Evolutionary conservation across 2,113 vertebrate genomes (phyloP), one percentile per base, ranked within the genome.

Genomic region (Macquaria ambigua): DNA sequence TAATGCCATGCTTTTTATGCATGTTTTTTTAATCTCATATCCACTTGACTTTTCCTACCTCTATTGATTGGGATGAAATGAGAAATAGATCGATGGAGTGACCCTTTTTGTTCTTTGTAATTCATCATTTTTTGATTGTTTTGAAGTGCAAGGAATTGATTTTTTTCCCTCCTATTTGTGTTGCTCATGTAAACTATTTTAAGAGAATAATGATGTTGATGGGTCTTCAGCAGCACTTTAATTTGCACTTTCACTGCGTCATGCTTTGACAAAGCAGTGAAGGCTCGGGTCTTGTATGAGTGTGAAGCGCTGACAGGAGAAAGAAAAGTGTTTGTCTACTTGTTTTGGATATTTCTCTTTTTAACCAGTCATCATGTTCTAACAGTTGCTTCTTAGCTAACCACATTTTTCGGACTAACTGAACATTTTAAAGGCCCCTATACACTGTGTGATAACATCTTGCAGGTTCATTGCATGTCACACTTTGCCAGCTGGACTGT

Each of bases 11-110:
- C 80, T 83, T 89, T 79, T 79, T 71, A 70, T 92, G 95, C 94
- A 94, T 95, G 94, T 82, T 69, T 85, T 91, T 85, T 78, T 71
- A 20, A 83, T 87, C 64, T 87, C 75, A 69, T 83, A 67, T 87
- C 71, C 63, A 83, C 70, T 34, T 34, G 34, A 34, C 34, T 87
- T 86, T 90, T 85, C 43, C 28, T 77, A 16, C 77, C 43, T 87
- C 18, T 83, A 76, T 34, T 82, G 79, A 88, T 79, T 89, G 76
- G 87, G 79, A 83, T 90, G 58, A 88, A 90, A 90, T 87, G 52
- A 90, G 15, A 83, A 86, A 66, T 56, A 20, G 15, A 81, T 87
- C 18, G 12, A 84, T 82, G 39, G 31, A 62, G 55, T 83, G 69
- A 59, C 58, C 48, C 52, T 41, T 37, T 55, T 72, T 78, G 34